A percentile compares a stretch with the other conserved stretches of the same genome.
Conservation (phyloP, 2,888 invertebrate genomes). For the Watsonalla cultraria region DNA sequence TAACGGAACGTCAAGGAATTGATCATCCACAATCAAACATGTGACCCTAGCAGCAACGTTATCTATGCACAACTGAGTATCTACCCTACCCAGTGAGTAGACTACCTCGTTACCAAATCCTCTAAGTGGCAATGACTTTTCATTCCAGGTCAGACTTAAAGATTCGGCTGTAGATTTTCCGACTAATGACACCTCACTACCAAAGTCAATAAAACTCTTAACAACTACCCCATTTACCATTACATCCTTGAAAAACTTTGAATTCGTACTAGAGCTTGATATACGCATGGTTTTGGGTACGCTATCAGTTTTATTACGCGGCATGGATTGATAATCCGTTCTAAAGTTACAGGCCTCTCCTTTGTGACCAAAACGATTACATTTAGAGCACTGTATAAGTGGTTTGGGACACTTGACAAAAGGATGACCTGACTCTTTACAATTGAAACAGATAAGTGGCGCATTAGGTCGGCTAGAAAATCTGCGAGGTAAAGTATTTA, state of each 20-base stretch:
- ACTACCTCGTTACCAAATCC: background rate
- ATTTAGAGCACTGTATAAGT: constrained; percentile 3
- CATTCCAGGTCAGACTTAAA: background rate
- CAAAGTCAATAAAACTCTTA: background rate
- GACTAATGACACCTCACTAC: background rate
- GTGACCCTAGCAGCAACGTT: constrained; percentile 7
- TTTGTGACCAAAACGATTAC: constrained; percentile 2
- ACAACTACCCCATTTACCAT: background rate
- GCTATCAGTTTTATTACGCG: background rate
- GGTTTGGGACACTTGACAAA: constrained; percentile 3
- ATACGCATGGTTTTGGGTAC: too few species aligned
- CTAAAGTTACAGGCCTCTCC: background rate
- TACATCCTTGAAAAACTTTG: background rate
- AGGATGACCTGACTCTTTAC: constrained; percentile 4
- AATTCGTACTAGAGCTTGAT: background rate
- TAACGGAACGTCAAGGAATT: constrained; percentile 8
- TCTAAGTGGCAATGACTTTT: background rate
- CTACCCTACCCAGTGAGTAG: background rate
- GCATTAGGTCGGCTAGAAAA: background rate
- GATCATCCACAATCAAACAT: constrained; percentile 12
- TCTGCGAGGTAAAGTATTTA: background rate
- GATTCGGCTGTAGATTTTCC: background rate
- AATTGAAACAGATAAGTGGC: constrained; percentile 3
- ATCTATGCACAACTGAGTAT: constrained; percentile 2
- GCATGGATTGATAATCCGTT: background rate